phyloP scores from a whole-genome alignment of 2,797 vertebrate species.

The Danio kyathit region DNA sequence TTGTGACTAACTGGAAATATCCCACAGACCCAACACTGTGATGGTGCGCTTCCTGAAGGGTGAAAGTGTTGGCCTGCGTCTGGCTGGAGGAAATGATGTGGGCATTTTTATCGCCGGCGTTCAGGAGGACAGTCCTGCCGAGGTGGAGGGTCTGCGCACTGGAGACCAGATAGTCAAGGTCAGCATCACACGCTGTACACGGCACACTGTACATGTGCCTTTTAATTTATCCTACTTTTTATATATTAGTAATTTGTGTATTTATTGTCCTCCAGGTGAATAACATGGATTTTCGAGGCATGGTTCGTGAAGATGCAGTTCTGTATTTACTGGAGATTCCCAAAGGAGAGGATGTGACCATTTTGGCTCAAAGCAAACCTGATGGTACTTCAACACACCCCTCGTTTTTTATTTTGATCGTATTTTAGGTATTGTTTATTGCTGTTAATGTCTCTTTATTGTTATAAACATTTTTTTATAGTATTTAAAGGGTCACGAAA shows the following conservation, averaged over 20 bases:
- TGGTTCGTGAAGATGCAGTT: slow-evolving; percentile 96
- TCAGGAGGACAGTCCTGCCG: slow-evolving; percentile 94
- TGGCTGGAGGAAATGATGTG: slow-evolving; percentile 96
- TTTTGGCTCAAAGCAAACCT: slow-evolving; percentile 93
- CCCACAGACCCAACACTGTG: slow-evolving; percentile 86
- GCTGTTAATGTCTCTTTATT: no score
- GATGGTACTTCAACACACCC: slow-evolving; percentile 82
- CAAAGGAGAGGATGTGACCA: slow-evolving; percentile 93
- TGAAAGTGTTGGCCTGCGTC: slow-evolving; percentile 91
- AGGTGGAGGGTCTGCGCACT: slow-evolving; percentile 88
- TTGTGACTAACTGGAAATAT: neutral
- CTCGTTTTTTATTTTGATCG: no score
- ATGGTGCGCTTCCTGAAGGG: slow-evolving; percentile 95
- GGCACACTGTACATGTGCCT: neutral
- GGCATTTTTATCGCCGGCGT: slow-evolving; percentile 97
- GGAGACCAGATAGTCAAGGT: slow-evolving; percentile 98
- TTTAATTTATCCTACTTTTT: neutral
- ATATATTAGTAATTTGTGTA: neutral
- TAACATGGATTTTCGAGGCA: slow-evolving; percentile 91
- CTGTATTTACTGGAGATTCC: slow-evolving; percentile 95
- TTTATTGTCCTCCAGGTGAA: slow-evolving; percentile 84
- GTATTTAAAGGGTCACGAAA: no score
- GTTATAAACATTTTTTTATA: no score
- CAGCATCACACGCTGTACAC: neutral
- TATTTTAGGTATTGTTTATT: neutral